Percentiles rank a stretch among this genome's conserved stretches.
phyloP scores from a whole-genome alignment of 1,140 invertebrate species.

The Brachionus angularis region DNA sequence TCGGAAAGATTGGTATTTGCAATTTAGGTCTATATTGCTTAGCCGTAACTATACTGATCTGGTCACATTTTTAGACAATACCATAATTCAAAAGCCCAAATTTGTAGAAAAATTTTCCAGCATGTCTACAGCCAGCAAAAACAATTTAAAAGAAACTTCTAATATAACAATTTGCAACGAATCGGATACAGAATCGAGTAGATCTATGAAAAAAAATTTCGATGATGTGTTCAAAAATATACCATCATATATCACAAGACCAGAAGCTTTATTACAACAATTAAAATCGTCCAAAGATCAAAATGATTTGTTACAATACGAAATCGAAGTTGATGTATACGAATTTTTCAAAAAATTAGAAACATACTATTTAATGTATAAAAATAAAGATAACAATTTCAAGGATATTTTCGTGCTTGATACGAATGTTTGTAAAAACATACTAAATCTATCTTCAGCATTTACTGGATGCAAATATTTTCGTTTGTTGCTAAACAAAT shows the following conservation, averaged over 20 bases:
- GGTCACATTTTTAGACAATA: slow-evolving; percentile 38
- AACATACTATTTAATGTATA: background rate
- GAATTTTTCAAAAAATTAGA: slow-evolving; percentile 37
- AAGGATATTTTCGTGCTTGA: slow-evolving; percentile 20
- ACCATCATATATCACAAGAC: background rate
- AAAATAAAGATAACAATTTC: background rate
- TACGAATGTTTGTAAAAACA: slow-evolving; percentile 19
- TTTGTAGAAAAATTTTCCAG: slow-evolving; percentile 39
- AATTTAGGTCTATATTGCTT: slow-evolving; percentile 2
- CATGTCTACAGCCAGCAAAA: background rate
- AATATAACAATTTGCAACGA: background rate
- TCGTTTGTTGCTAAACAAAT: background rate
- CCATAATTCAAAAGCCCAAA: slow-evolving; percentile 28
- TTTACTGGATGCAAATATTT: slow-evolving; percentile 39
- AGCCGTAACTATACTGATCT: background rate
- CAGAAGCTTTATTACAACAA: slow-evolving; percentile 18
- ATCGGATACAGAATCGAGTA: background rate
- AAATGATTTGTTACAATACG: background rate
- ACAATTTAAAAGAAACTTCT: background rate
- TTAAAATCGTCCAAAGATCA: slow-evolving; percentile 13
- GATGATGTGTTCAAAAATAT: background rate
- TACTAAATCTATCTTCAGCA: background rate
- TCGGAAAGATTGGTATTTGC: slow-evolving; percentile 32
- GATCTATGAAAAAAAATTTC: background rate
- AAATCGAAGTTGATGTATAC: slow-evolving; percentile 25